A percentile compares a stretch with the other conserved stretches of the same genome.
Evolutionary conservation across 2,797 vertebrate genomes (phyloP).

Genomic region (Microtus californicus): DNA sequence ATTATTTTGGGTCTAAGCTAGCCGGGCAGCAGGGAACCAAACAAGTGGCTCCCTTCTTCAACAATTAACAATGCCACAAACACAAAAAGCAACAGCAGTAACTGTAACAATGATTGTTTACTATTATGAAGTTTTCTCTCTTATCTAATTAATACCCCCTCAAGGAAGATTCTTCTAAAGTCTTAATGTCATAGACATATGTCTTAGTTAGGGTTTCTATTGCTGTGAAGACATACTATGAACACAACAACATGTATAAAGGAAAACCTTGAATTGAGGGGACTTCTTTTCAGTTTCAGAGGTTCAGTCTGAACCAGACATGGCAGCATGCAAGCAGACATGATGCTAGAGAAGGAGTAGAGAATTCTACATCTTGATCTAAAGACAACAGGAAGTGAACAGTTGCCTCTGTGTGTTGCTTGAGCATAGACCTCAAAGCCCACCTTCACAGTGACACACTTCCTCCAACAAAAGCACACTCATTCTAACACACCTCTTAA

Average conservation of each 20-base stretch:
- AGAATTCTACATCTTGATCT: background rate
- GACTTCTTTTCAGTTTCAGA: background rate
- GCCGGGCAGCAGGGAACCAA: no score
- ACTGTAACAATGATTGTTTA: background rate
- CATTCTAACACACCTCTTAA: background rate
- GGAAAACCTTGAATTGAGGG: background rate
- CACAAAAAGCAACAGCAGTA: background rate
- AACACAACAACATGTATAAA: background rate
- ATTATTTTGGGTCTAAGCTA: no score
- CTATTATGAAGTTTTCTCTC: background rate
- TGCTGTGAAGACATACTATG: background rate
- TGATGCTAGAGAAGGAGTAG: background rate
- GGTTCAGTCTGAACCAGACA: background rate
- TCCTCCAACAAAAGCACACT: background rate
- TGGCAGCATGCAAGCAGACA: background rate
- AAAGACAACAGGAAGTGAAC: background rate
- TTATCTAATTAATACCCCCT: constrained; percentile 1
- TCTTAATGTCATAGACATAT: background rate
- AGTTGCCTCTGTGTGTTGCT: background rate
- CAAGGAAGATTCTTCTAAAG: background rate
- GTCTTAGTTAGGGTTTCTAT: background rate
- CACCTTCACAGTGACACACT: background rate
- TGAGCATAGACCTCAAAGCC: background rate
- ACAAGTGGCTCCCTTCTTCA: no score
- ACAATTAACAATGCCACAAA: background rate